Percentiles rank a stretch among this genome's conserved stretches.
Evolutionary conservation across 2,797 vertebrate genomes (phyloP).

Genomic region (Epinephelus malabaricus): DNA sequence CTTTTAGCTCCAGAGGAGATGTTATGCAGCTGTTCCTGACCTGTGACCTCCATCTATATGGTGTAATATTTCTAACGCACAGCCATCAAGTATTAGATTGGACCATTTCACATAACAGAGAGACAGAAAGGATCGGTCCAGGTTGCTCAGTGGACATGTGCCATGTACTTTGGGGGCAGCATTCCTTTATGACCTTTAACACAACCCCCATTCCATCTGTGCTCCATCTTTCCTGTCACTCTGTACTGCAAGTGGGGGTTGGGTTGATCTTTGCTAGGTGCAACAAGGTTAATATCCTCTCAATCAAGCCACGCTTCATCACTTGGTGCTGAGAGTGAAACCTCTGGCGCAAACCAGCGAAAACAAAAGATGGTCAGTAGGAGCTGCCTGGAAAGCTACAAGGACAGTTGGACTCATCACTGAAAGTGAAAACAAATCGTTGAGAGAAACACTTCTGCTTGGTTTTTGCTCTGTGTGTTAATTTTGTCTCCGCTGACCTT

Average conservation of each 20-base stretch:
- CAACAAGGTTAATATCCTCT: conserved; percentile 61
- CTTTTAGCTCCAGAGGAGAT: neutral
- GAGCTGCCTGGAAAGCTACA: conserved; percentile 1
- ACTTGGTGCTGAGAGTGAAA: neutral
- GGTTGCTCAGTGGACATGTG: conserved; percentile 3
- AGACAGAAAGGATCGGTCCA: neutral
- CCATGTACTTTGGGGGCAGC: conserved; percentile 10
- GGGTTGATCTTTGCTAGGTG: conserved; percentile 28
- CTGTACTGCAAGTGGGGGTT: conserved; percentile 31
- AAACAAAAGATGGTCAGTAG: neutral
- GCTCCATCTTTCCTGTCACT: conserved; percentile 50
- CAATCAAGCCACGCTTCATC: conserved; percentile 9
- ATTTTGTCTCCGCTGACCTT: conserved; percentile 43
- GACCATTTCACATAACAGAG: conserved; percentile 4
- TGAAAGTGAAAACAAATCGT: conserved; percentile 4
- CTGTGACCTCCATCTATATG: conserved; percentile 11
- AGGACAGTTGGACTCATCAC: neutral
- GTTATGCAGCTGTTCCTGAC: conserved; percentile 34
- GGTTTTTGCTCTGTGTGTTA: conserved; percentile 22
- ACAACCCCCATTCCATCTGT: conserved; percentile 23
- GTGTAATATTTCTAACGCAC: conserved; percentile 14
- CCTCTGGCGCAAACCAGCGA: neutral
- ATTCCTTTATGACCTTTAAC: conserved; percentile 51
- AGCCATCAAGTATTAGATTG: conserved; percentile 15
- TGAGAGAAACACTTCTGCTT: neutral